Evolutionary conservation across 2,888 invertebrate genomes (phyloP).

Genomic region (Anoncus sp.): DNA sequence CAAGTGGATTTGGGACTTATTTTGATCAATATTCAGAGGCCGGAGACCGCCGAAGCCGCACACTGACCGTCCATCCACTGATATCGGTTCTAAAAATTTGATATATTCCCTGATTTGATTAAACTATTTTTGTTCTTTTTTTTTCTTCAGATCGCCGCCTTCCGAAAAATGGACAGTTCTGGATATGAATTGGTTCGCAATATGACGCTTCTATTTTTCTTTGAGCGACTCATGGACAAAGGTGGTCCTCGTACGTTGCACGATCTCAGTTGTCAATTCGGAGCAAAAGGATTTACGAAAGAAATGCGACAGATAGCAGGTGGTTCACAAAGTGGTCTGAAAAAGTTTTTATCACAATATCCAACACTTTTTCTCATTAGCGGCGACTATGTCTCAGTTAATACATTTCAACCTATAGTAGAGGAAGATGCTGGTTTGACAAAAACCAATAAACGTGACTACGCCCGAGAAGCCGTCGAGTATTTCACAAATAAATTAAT

Average conservation of each 20-base stretch:
- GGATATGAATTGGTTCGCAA: conserved; percentile 97
- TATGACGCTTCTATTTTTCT: conserved; percentile 98
- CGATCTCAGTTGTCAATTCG: conserved; percentile 99
- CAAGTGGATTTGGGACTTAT: too few species aligned
- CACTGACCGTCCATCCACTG: too few species aligned
- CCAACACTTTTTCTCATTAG: conserved; percentile 98
- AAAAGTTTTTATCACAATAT: conserved; percentile 98
- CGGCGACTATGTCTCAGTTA: conserved; percentile 95
- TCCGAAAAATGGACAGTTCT: conserved; percentile 91
- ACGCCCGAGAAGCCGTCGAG: conserved; percentile 98
- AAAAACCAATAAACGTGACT: conserved; percentile 90
- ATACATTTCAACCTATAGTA: conserved; percentile 89
- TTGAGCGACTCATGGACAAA: conserved; percentile 99
- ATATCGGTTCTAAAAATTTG: too few species aligned
- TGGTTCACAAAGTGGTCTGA: conserved; percentile 97
- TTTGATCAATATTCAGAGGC: too few species aligned
- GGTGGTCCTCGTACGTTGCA: conserved; percentile 97
- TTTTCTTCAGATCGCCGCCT: conserved; percentile 3
- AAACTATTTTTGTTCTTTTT: neutral
- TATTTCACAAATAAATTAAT: conserved; percentile 98
- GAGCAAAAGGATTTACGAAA: conserved; percentile 99
- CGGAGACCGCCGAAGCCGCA: too few species aligned
- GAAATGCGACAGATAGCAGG: conserved; percentile 99
- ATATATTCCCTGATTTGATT: neutral
- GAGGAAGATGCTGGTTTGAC: conserved; percentile 85